A percentile compares a stretch with the other conserved stretches of the same genome.
Evolutionary conservation across 2,888 invertebrate genomes (phyloP).

Genomic region (Odontomyia ornata): DNA sequence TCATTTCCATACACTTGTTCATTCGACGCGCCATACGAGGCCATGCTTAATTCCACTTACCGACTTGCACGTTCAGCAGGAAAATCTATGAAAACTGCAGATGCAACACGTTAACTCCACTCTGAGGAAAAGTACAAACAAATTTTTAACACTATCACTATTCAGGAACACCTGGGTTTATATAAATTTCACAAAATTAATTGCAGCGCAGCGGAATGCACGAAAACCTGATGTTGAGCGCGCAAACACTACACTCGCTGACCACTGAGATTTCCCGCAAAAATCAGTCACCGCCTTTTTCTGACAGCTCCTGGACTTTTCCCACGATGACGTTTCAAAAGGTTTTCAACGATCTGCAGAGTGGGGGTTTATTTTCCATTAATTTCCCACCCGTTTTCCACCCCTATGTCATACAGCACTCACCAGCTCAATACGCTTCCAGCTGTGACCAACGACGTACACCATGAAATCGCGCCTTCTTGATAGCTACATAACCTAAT

Average conservation of each 20-base stretch:
- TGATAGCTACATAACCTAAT: slow-evolving; percentile 26
- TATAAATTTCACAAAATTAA: neutral
- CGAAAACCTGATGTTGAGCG: neutral
- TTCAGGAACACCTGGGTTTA: neutral
- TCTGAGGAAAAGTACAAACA: neutral
- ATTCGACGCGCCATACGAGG: neutral
- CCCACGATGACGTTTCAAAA: neutral
- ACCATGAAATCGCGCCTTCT: neutral
- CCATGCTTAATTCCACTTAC: neutral
- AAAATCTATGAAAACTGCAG: neutral
- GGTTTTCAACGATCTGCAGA: neutral
- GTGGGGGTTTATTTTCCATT: slow-evolving; percentile 34
- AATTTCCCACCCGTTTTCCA: slow-evolving; percentile 22
- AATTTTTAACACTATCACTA: neutral
- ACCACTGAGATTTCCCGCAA: slow-evolving; percentile 32
- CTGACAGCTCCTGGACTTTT: slow-evolving; percentile 31
- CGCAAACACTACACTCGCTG: neutral
- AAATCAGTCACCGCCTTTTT: slow-evolving; percentile 33
- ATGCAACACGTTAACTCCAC: neutral
- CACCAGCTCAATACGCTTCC: too few species aligned
- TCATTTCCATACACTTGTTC: slow-evolving; percentile 21
- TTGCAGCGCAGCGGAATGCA: neutral
- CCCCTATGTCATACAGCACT: neutral
- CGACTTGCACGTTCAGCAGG: neutral
- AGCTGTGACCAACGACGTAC: neutral